Evolutionary conservation across 2,797 vertebrate genomes (phyloP).

Genomic region (Oreortyx pictus): DNA sequence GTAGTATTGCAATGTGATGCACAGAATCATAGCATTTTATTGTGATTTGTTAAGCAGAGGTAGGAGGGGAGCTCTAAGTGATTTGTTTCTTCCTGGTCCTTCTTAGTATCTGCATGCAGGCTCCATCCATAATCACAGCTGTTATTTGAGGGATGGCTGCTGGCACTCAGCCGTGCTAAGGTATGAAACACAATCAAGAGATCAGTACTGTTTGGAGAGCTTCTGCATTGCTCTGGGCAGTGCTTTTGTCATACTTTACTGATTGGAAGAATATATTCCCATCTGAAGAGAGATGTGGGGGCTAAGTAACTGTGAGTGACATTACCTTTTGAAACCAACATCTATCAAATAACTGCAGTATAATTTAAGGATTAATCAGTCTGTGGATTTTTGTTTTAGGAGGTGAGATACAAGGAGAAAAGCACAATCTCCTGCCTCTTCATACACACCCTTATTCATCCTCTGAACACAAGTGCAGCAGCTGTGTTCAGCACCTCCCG

Average conservation of each 20-base stretch:
- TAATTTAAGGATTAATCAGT: not conserved
- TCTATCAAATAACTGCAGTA: not conserved
- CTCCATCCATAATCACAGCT: not conserved
- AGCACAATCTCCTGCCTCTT: not conserved
- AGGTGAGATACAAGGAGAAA: not conserved
- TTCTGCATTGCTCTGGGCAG: not conserved
- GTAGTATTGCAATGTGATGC: not conserved
- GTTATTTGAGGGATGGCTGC: not conserved
- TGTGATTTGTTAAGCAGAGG: not conserved
- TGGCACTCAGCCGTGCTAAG: not conserved
- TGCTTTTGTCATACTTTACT: not conserved
- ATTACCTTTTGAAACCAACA: not conserved
- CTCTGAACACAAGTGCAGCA: not conserved
- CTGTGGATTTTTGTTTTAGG: not conserved
- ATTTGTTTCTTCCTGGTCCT: not conserved
- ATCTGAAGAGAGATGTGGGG: not conserved
- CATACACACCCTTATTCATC: not conserved
- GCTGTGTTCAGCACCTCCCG: not conserved
- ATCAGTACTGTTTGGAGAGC: not conserved
- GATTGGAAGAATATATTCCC: not conserved
- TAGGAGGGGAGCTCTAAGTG: not conserved
- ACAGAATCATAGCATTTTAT: not conserved
- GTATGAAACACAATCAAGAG: not conserved
- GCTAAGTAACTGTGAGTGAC: not conserved
- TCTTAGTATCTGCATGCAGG: not conserved